Evolutionary conservation across 2,888 invertebrate species (phyloP), one percentile per base, ranked within the genome.

Genomic region (Bombylius major): DNA sequence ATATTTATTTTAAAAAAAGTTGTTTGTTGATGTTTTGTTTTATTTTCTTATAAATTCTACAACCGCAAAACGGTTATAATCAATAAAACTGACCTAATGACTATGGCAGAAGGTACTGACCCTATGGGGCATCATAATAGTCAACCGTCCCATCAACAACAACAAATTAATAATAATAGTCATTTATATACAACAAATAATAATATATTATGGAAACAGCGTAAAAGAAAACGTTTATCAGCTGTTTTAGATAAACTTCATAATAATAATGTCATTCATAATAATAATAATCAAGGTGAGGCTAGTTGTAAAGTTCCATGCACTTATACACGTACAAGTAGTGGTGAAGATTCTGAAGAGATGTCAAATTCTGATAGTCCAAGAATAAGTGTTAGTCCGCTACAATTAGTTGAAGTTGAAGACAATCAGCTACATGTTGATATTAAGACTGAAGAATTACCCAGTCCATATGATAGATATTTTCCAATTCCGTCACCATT

Each of bases 171-270:
- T 54, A 77, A 82, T 68, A 81, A 81, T 69, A 79, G 79, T 64
- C 78, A 81, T 61, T 80, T 81, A 53, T 77, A 79, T 60, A 79
- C 79, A 59, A 77, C 79, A 60, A 82, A 82, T 64, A 79, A 82
- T 60, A 82, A 82, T 65, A 78, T 80, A 74, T 77, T 81, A 64
- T 69, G 77, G 71, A 85, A 86, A 68, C 82, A 84, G 63, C 78
- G 84, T 62, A 91, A 90, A 70, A 81, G 88, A 61, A 84, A 88
- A 69, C 79, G 90, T 47, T 78, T 91, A 23, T 88, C 87, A 55
- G 86, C 85, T 59, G 86, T 92, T 32, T 76, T 92, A 58, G 89
- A 90, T 68, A 88, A 86, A 65, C 78, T 90, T 54, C 75, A 78
- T 54, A 75, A 78, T 64, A 78, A 79, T 66, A 79, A 78, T 65